These are phyloP conservation scores for Megaceryle torquata DNA, from an alignment of 2,113 vertebrate genomes.

Conservation along the genomic window DNA sequence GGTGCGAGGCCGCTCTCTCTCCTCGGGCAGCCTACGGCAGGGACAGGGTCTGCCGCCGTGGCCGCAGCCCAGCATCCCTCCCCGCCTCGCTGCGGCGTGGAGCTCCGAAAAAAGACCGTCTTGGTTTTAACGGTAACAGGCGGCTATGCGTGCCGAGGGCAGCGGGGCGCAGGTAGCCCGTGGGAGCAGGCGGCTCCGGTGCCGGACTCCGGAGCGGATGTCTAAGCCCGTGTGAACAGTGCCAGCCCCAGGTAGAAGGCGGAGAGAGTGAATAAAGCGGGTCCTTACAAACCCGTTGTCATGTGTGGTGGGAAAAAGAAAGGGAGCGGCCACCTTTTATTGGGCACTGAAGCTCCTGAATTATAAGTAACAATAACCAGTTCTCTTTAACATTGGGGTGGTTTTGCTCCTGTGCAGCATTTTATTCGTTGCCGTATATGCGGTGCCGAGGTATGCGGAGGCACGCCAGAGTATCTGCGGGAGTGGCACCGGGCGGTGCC, in stretches of 20 bases:
- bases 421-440: not conserved
- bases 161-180: not conserved
- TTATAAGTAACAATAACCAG: not conserved
- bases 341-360: not conserved
- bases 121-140: not conserved
- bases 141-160: not conserved
- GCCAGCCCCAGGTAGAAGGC: not conserved
- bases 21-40: not conserved
- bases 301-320: not conserved
- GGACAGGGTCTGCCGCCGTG: not conserved
- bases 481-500: not conserved
- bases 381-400: not conserved
- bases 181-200: not conserved
- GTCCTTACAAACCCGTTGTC: not conserved
- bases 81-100: not conserved
- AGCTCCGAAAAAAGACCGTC: not conserved
- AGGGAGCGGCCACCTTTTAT: not conserved
- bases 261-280: not conserved
- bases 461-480: not conserved
- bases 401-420: not conserved
- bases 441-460: not conserved
- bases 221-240: not conserved
- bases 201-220: not conserved
- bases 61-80: not conserved
- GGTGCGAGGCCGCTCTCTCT: not conserved